phyloP scores from a whole-genome alignment of 2,888 invertebrate genomes.

The Pseudococcus viburni region DNA sequence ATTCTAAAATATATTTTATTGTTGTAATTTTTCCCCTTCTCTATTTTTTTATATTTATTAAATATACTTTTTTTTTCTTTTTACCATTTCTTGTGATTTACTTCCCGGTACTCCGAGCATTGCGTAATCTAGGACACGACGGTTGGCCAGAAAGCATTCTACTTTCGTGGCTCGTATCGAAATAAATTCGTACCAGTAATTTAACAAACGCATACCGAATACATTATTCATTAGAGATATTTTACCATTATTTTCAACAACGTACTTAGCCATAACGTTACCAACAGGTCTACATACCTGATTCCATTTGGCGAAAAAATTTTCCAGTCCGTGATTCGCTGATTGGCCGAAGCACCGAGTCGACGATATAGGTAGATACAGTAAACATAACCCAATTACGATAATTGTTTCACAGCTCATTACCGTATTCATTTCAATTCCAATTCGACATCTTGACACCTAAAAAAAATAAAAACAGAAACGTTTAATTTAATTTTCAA shows the following conservation, averaged over 20 bases:
- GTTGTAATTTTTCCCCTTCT: constrained; percentile 27
- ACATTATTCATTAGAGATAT: constrained; percentile 39
- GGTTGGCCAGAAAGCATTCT: neutral
- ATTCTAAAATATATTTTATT: neutral
- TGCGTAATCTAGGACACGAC: neutral
- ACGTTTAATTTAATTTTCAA: constrained; percentile 7
- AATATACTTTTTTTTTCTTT: constrained; percentile 46
- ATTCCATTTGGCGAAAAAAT: neutral
- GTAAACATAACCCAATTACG: constrained; percentile 39
- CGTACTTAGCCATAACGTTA: neutral
- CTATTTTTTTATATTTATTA: constrained; percentile 34
- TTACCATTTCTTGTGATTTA: constrained; percentile 5
- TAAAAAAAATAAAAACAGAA: constrained; percentile 32
- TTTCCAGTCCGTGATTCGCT: neutral
- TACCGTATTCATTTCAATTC: constrained; percentile 14
- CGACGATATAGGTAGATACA: neutral
- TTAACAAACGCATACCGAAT: neutral
- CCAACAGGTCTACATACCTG: neutral
- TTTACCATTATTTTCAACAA: neutral
- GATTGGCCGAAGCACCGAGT: neutral
- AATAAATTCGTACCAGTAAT: constrained; percentile 1
- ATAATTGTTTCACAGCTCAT: constrained; percentile 41
- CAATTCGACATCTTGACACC: neutral
- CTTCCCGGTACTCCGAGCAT: neutral
- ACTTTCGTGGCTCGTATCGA: neutral